These are phyloP conservation scores for Perithous albicinctus DNA, from an alignment of 2,888 invertebrate genomes.

Conservation along the genomic window DNA sequence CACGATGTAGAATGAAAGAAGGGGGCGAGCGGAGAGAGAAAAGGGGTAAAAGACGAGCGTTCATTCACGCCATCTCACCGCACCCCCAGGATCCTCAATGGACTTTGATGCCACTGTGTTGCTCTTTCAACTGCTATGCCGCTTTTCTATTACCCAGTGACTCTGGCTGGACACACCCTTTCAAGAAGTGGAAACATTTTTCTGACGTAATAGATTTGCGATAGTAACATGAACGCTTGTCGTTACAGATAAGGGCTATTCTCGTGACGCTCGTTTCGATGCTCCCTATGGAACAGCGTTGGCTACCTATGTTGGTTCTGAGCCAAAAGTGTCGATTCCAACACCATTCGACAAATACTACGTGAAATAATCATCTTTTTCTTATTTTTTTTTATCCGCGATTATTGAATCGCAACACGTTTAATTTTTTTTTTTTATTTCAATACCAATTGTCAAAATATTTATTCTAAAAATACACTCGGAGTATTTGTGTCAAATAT, in stretches of 20 bases:
- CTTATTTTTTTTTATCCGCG: neutral
- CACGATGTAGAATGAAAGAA: constrained; percentile 30
- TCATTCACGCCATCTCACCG: constrained; percentile 64
- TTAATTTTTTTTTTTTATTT: too few species aligned
- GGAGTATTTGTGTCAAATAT: too few species aligned
- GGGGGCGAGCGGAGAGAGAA: constrained; percentile 33
- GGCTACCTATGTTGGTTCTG: constrained; percentile 5
- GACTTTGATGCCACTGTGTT: constrained; percentile 7
- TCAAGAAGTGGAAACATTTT: constrained; percentile 65
- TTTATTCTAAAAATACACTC: too few species aligned
- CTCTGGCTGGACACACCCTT: constrained; percentile 53
- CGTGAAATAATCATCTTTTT: neutral
- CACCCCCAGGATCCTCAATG: constrained; percentile 59
- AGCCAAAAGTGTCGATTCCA: constrained; percentile 18
- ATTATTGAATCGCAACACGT: too few species aligned
- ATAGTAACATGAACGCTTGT: constrained; percentile 50
- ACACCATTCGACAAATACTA: constrained; percentile 11
- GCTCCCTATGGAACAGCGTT: neutral
- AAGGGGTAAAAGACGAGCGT: constrained; percentile 44
- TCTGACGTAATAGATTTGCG: constrained; percentile 61
- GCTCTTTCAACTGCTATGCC: constrained; percentile 16
- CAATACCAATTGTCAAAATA: too few species aligned
- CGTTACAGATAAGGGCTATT: constrained; percentile 55
- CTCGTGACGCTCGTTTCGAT: constrained; percentile 46
- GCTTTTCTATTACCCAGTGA: too few species aligned